Evolutionary conservation across 2,113 vertebrate genomes (phyloP).

Genomic region (Calidris pugnax): DNA sequence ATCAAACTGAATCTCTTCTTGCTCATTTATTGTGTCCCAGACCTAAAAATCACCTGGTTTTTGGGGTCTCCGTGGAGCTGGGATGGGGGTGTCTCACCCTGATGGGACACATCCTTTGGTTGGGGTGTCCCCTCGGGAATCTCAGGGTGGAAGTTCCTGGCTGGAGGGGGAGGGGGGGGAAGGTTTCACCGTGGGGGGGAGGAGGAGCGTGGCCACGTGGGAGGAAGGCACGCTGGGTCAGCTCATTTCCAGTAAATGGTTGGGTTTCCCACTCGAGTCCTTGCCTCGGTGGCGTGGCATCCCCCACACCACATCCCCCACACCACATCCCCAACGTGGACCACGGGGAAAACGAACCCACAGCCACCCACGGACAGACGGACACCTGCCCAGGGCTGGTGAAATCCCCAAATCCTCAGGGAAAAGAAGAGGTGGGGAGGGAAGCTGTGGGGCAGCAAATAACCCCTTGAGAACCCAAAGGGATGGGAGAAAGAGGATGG

Average conservation of each 20-base stretch:
- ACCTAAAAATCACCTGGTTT: not conserved
- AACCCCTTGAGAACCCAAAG: rapidly evolving
- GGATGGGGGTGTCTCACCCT: not conserved
- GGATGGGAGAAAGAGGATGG: rapidly evolving
- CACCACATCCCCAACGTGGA: rapidly evolving
- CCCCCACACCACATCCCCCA: rapidly evolving
- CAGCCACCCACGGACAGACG: rapidly evolving
- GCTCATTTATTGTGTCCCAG: rapidly evolving
- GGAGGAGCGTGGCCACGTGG: rapidly evolving
- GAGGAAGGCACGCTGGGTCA: not conserved
- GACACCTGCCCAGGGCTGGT: not conserved
- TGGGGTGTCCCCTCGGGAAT: rapidly evolving
- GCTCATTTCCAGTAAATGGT: not conserved
- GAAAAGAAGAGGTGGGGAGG: not conserved
- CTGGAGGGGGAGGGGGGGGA: not conserved
- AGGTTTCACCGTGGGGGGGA: rapidly evolving
- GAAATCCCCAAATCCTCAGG: not conserved
- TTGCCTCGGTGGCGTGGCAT: rapidly evolving
- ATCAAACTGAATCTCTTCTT: not conserved
- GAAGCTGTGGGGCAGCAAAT: not conserved
- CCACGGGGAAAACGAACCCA: not conserved
- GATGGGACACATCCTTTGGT: rapidly evolving
- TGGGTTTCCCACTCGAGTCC: rapidly evolving
- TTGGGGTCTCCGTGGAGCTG: rapidly evolving
- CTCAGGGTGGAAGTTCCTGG: not conserved